Percentiles rank a stretch among this genome's conserved stretches.
These are phyloP conservation scores for Drosophila yooni DNA, from an alignment of 2,888 invertebrate genomes.

Conservation along the genomic window DNA sequence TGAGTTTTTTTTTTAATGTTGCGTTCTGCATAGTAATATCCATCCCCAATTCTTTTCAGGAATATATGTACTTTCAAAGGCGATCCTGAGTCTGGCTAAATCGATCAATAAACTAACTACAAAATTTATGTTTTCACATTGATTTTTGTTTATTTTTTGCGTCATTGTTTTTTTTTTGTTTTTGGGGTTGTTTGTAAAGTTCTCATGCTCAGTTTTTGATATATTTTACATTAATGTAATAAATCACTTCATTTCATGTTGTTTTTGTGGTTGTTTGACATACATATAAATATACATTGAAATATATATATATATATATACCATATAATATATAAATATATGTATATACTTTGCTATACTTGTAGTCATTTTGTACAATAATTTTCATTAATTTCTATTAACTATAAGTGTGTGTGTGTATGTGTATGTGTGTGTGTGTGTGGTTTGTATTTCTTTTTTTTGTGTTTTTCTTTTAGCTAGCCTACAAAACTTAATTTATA, in stretches of 20 bases:
- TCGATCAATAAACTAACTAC: background rate
- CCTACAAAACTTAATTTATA: conserved; percentile 67
- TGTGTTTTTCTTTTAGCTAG: conserved; percentile 34
- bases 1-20: conserved; percentile 83
- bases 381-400: conserved; percentile 71
- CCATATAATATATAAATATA: conserved; percentile 40
- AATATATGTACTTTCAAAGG: conserved; percentile 84
- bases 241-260: conserved; percentile 72
- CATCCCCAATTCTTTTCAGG: conserved; percentile 62
- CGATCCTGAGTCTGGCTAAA: conserved; percentile 54
- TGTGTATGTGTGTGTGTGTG: conserved; percentile 21
- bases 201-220: conserved; percentile 63
- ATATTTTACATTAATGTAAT: conserved; percentile 77
- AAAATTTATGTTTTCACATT: conserved; percentile 58
- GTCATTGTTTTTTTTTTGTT: conserved; percentile 61
- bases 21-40: background rate
- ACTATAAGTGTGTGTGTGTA: conserved; percentile 54
- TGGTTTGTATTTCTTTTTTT: background rate
- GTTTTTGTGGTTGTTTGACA: conserved; percentile 50
- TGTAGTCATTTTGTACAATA: conserved; percentile 71
- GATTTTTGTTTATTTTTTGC: conserved; percentile 69
- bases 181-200: conserved; percentile 71
- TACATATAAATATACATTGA: conserved; percentile 39
- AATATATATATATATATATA: conserved; percentile 31
- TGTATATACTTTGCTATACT: conserved; percentile 42